Evolutionary conservation across 1,140 invertebrate species (phyloP), one percentile per base, ranked within the genome.

Genomic region (Nephila pilipes): DNA sequence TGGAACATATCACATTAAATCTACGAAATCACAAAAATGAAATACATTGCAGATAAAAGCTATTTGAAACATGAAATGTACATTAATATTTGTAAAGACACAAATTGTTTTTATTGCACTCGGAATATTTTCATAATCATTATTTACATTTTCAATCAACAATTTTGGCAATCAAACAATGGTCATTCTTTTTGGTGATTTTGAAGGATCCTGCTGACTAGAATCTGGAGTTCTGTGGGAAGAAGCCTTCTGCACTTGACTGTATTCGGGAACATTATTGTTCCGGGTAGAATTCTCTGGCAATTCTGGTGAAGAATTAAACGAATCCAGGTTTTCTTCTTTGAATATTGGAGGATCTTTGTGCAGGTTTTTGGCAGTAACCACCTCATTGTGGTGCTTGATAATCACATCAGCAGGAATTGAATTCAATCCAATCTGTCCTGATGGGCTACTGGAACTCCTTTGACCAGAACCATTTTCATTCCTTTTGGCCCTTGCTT

Each of bases 311-410:
- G 46, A 16, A n/a, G 36, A 38, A n/a, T 87, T 36, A 20, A 46
- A 60, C 5, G 60, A 63, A n/a, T 92, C 80, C 2, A 92, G 1
- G 32, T 87, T 80, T 36, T 88, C 85, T 14, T 88, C 85, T 29
- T 46, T 83, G n/a, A 93, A 93, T 96, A 91, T 96, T 96, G 92
- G 97, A 98, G 29, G 98, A 97, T 2, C 98, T 98, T 94, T 94
- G n/a, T 94, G 90, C 58, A 92, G 10, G 25, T 65, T 81, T 85
- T 94, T 94, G 20, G 94, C 94, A 38, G 80, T 80, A 20, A 93
- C 87, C 18, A 94, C 94, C 46, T 94, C 87, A n/a, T 87, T 93
- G 75, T 94, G 94, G 38, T 94, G 94, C 32, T 92, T 92, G 20
- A 94, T 29, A 1, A 94, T 60, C 6, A 94, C 85, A 58, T 94